phyloP scores from a whole-genome alignment of 2,888 invertebrate species.

The Heliconius aoede region DNA sequence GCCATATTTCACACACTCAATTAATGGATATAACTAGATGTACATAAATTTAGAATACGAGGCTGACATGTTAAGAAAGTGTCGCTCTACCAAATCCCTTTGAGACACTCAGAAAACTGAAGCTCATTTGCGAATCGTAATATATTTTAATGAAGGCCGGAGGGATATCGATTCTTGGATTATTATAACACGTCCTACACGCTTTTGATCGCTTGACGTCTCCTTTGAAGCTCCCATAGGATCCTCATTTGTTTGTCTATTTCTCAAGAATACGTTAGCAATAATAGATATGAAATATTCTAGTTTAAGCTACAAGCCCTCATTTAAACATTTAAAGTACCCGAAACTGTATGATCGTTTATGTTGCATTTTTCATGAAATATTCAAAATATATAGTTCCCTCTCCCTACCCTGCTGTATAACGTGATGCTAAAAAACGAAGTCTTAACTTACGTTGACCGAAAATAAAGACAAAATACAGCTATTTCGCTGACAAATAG shows the following conservation, averaged over 20 bases:
- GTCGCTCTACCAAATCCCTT: conserved; percentile 1
- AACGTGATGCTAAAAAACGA: not conserved
- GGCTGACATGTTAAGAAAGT: conserved; percentile 10
- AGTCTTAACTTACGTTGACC: conserved; percentile 12
- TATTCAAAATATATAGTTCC: not conserved
- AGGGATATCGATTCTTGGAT: not conserved
- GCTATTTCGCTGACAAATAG: conserved; percentile 36
- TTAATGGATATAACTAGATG: conserved; percentile 1
- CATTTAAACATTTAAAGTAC: too few species aligned
- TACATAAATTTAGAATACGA: not conserved
- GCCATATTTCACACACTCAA: not conserved
- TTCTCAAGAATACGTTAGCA: too few species aligned
- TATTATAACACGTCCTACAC: too few species aligned
- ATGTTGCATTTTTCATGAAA: not conserved
- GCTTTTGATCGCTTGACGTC: too few species aligned
- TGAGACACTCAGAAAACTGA: not conserved
- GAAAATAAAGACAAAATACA: conserved; percentile 35
- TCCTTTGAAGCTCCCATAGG: not conserved
- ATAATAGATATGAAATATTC: too few species aligned
- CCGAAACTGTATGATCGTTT: not conserved
- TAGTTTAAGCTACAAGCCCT: too few species aligned
- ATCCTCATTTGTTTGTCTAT: too few species aligned
- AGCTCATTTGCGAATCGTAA: not conserved
- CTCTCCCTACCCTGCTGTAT: not conserved
- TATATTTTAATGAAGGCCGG: conserved; percentile 13